Base-by-base conservation (phyloP, 2,888 invertebrate genomes). In the Meghimatium bilineatum region DNA sequence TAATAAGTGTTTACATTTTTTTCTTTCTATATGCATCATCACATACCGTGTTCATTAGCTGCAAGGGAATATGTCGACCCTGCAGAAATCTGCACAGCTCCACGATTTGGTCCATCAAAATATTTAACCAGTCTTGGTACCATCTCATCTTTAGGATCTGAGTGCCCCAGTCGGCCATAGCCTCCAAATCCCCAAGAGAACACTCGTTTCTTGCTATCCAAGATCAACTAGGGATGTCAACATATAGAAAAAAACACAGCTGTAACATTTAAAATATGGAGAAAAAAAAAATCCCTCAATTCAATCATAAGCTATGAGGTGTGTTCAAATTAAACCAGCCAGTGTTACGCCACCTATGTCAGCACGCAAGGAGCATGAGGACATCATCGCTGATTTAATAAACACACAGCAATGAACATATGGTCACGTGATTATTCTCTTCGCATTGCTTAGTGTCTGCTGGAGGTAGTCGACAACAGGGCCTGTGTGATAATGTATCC, bases 101-200 rank as follows among this genome's bases (percentile, higher is more conserved):
- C 97, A 85, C 97, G 96, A 74, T 96, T 96, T 88, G 96, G 96
- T 0, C 96, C 95, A 89, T 98, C 97, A 93, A 97, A 97, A 93
- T 96, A 97, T 93, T 97, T 97, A 89, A 98, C 96, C 80, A 97
- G 95, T n/a, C 96, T 95, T 20, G 95, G 95, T 69, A 97, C 97
- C 94, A 96, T 95, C 94, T 98, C 98, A 94, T 98, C 98, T 92
- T 97, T 97, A 85, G 96, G 97, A 91, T 97, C 98, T 14, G 97
- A 96, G 94, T 98, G 98, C 0, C 98, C 98, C 26, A 98, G 94
- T 1, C 98, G 96, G 0, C 98, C 98, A 91, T 98, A 97, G 0
- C 98, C 98, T 23, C 98, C 98, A 93, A 98, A 98, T 34, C 98
- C 98, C 98, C 98, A 98, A 80, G 97, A 97, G 94, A 95, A 98